A percentile compares a stretch with the other conserved stretches of the same genome.
Evolutionary conservation across 2,888 invertebrate species (phyloP).

Genomic region (Boloria selene): DNA sequence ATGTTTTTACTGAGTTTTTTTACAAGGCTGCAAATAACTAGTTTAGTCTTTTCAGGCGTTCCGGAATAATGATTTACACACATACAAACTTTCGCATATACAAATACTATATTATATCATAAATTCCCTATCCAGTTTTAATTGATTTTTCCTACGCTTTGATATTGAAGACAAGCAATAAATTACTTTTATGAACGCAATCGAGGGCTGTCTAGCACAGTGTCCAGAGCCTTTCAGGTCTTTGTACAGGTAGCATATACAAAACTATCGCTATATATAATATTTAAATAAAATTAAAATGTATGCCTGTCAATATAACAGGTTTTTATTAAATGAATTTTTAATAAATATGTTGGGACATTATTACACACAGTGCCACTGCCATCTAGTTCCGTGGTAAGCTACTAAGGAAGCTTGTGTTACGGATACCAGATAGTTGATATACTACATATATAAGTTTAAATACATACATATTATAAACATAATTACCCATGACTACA

Average conservation of each 20-base stretch:
- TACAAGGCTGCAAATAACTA: neutral
- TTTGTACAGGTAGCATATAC: conserved; percentile 13
- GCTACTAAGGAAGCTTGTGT: too few species aligned
- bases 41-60: too few species aligned
- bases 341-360: too few species aligned
- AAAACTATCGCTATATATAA: neutral
- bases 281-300: neutral
- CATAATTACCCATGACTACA: too few species aligned
- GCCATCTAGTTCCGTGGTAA: too few species aligned
- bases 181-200: conserved; percentile 23
- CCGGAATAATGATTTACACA: too few species aligned
- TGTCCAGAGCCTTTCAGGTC: conserved; percentile 15
- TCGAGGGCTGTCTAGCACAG: conserved; percentile 19
- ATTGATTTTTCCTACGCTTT: conserved; percentile 23
- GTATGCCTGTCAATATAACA: neutral
- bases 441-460: too few species aligned
- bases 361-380: too few species aligned
- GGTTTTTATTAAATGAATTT: too few species aligned
- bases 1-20: neutral
- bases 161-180: conserved; percentile 21
- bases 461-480: too few species aligned
- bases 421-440: too few species aligned
- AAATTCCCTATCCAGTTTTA: conserved; percentile 18
- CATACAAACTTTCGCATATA: neutral
- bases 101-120: neutral